Evolutionary conservation across 1,140 invertebrate species (phyloP), one percentile per base, ranked within the genome.

Genomic region (Bombus terrestris): DNA sequence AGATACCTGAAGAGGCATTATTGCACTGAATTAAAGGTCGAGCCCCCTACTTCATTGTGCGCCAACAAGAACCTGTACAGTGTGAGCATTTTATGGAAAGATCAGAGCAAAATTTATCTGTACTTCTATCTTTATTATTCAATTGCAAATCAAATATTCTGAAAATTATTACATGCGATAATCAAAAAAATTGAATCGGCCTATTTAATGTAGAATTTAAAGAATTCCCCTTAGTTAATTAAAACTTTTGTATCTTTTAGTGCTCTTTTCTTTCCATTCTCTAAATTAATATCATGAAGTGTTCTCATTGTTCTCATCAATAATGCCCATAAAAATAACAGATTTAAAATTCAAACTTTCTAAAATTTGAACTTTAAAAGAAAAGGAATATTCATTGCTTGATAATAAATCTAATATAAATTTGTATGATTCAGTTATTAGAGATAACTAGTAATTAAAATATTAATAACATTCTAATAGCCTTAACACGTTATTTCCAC

Each of bases 61-160:
- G 94, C 94, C 94, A 95, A 95, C 94, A 94, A 95, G 94, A 94
- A 86, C 92, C 92, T 92, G 81, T 91, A 80, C 72, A 89, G n/a
- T 83, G 12, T 53, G 62, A 71, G 79, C 59, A 59, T 41, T 66
- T 22, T 43, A 72, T 64, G 85, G 83, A 85, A 88, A 91, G 91
- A 89, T 82, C 71, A 90, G 87, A 89, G 85, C 86, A 79, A 82
- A 82, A 43, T 64, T 32, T 35, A 41, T 53, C 22, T 43, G 37
- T 68, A 68, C 43, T 59, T 72, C 18, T 22, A 39, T 37, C 77
- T 28, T n/a, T 22, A 22, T 28, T 32, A 53, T 15, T 13, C 15
- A 64, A 59, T 41, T n/a, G 13, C 22, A 37, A 37, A 47, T 25
- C 37, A 22, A 76, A 64, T 37, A 37, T 41, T n/a, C 2, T 28